Percentiles rank a stretch among this genome's conserved stretches.
Conservation (phyloP, 2,113 vertebrate genomes). For the Stegostoma tigrinum region DNA sequence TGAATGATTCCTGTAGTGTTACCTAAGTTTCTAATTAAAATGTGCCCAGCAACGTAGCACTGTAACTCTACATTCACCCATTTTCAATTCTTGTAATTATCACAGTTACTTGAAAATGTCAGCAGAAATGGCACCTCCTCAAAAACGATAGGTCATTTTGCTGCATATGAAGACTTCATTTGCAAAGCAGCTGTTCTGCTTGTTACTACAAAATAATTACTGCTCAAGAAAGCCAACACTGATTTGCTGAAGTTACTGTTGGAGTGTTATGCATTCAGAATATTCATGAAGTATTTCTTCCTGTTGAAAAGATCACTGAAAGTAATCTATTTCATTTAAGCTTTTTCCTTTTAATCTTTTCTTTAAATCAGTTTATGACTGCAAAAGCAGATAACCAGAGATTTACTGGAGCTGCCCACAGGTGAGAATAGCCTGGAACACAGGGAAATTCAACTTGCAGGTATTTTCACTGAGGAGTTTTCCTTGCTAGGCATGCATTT, state of each 20-base stretch:
- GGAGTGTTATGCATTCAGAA: constrained; percentile 2
- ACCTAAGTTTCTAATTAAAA: neutral
- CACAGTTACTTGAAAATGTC: constrained; percentile 31
- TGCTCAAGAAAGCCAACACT: constrained; percentile 21
- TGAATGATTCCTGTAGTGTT: neutral
- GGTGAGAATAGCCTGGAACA: neutral
- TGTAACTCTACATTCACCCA: neutral
- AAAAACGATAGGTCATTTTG: constrained; percentile 28
- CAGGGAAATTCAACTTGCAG: too few species aligned
- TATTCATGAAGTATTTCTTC: constrained; percentile 32
- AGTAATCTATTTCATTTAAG: neutral
- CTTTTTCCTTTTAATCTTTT: neutral
- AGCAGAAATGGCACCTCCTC: constrained; percentile 26
- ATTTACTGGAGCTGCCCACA: neutral
- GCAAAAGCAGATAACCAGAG: neutral
- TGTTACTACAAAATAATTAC: constrained; percentile 29
- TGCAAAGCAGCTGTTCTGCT: constrained; percentile 25
- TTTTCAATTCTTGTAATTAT: constrained; percentile 34
- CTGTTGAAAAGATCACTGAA: constrained; percentile 25
- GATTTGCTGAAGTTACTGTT: constrained; percentile 3
- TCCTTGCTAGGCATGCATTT: neutral
- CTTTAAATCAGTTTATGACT: neutral
- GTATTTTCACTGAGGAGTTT: neutral
- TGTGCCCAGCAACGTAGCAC: neutral
- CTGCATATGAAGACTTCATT: constrained; percentile 33